phyloP scores from a whole-genome alignment of 2,888 invertebrate genomes.

The Macrophya alboannulata region DNA sequence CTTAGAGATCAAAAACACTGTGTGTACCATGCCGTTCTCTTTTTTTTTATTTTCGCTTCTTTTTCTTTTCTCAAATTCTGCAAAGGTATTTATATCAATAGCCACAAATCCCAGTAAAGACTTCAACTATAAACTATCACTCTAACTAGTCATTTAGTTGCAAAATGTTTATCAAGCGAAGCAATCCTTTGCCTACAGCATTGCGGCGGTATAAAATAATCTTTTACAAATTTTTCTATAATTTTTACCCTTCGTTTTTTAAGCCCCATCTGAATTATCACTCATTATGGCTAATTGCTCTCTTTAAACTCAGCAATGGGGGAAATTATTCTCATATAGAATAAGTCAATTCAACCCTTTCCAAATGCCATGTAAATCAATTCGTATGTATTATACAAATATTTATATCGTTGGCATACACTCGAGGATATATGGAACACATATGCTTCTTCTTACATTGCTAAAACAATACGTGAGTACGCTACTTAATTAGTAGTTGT shows the following conservation, averaged over 20 bases:
- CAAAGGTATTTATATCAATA: not conserved
- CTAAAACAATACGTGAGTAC: conserved; percentile 31
- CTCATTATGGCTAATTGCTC: not conserved
- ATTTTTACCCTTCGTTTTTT: not conserved
- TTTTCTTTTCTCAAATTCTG: not conserved
- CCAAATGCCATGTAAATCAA: not conserved
- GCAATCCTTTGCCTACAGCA: conserved; percentile 26
- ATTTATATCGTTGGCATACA: not conserved
- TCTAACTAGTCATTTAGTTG: conserved; percentile 38
- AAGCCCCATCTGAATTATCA: not conserved
- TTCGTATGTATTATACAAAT: not conserved
- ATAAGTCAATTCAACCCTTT: conserved; percentile 5
- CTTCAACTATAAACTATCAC: conserved; percentile 15
- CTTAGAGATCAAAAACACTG: conserved; percentile 1
- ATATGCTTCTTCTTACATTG: conserved; percentile 18
- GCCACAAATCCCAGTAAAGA: not conserved
- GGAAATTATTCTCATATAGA: not conserved
- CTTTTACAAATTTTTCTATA: not conserved
- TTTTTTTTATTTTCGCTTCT: not conserved
- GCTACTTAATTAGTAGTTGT: conserved; percentile 53
- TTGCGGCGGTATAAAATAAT: not conserved
- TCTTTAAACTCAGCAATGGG: not conserved
- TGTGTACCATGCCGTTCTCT: conserved; percentile 27
- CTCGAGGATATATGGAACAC: not conserved
- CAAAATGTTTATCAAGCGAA: conserved; percentile 33